These are phyloP conservation scores for Astreopora myriophthalma DNA, from an alignment of 64 coral and sea anemone species.

Conservation along the genomic window DNA sequence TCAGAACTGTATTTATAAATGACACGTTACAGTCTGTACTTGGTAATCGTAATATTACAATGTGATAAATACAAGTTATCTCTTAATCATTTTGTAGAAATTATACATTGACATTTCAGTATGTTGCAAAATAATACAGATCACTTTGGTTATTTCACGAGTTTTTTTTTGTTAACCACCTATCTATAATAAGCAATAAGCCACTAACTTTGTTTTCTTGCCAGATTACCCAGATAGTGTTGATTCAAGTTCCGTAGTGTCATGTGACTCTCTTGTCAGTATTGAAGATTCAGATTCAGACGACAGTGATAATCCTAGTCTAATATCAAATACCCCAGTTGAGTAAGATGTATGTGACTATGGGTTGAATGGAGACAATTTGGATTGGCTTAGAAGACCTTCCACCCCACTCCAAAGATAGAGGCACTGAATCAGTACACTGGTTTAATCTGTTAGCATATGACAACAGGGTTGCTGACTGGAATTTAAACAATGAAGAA, in stretches of 20 bases:
- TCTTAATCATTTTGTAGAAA: background rate
- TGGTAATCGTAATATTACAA: background rate
- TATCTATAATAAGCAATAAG: background rate
- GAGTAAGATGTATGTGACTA: background rate
- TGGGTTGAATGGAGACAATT: slow-evolving; percentile 10
- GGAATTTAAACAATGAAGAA: background rate
- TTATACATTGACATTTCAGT: background rate
- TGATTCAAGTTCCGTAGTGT: background rate
- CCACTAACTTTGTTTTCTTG: background rate
- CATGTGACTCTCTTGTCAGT: slow-evolving; percentile 1
- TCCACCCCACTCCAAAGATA: slow-evolving; percentile 14
- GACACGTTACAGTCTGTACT: background rate
- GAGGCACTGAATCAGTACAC: slow-evolving; percentile 19
- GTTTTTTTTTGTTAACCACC: background rate
- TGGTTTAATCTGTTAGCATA: slow-evolving; percentile 39
- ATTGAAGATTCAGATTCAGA: background rate
- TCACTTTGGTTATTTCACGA: background rate
- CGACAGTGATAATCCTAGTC: background rate
- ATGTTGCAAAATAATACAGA: background rate
- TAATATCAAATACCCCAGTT: background rate
- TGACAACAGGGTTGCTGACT: slow-evolving; percentile 18
- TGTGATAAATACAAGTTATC: background rate
- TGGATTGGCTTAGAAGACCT: slow-evolving; percentile 34
- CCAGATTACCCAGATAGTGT: background rate
- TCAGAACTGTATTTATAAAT: background rate